Percentiles rank a stretch among this genome's conserved stretches.
Conservation (phyloP, 2,888 invertebrate species). For the Andrena bicolor region DNA sequence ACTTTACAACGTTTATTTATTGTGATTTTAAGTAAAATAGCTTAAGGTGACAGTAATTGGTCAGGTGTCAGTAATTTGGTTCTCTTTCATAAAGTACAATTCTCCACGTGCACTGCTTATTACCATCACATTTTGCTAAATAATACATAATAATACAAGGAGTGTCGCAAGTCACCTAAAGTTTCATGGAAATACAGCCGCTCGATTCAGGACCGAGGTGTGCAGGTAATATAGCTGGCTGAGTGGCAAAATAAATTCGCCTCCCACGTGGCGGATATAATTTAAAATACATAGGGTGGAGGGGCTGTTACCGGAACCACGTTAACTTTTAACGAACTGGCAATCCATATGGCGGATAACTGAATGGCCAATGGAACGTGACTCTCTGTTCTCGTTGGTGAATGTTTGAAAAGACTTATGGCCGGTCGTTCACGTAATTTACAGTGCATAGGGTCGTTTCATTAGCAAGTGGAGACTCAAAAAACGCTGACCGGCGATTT, state of each 20-base stretch:
- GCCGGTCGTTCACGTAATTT: slow-evolving; percentile 19
- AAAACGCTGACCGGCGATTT: background rate
- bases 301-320: slow-evolving; percentile 4
- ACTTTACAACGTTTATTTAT: too few species aligned
- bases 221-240: slow-evolving; percentile 24
- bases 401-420: slow-evolving; percentile 40
- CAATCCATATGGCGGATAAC: slow-evolving; percentile 40
- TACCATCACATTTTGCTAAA: too few species aligned
- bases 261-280: slow-evolving; percentile 17
- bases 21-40: too few species aligned
- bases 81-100: too few species aligned
- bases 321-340: slow-evolving; percentile 47
- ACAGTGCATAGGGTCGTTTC: slow-evolving; percentile 17
- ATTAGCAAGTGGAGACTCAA: slow-evolving; percentile 1
- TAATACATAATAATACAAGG: too few species aligned
- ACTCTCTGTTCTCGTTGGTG: slow-evolving; percentile 22
- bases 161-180: background rate
- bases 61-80: too few species aligned
- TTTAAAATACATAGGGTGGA: slow-evolving; percentile 35
- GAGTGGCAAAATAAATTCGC: slow-evolving; percentile 35
- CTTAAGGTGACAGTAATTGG: too few species aligned
- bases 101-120: too few species aligned
- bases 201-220: slow-evolving; percentile 2
- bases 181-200: background rate
- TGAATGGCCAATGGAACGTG: slow-evolving; percentile 37